Conservation (phyloP, 1,140 invertebrate genomes). For the Potamilus streckersoni region DNA sequence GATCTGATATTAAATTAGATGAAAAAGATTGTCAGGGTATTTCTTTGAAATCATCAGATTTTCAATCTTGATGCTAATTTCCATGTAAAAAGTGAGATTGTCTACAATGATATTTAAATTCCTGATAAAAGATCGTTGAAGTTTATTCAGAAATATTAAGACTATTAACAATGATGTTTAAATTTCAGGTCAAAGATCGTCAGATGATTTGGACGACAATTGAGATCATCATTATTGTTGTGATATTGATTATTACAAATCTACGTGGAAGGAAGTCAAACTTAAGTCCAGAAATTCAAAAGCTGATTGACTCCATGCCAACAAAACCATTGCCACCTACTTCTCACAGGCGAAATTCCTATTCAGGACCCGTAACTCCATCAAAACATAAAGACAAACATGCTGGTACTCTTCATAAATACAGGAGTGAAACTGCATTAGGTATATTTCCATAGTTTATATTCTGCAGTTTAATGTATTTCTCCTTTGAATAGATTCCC, state of each 20-base stretch:
- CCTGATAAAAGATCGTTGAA: too few relatives aligned
- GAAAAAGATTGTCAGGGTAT: too few relatives aligned
- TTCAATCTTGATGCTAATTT: too few relatives aligned
- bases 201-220: slow-evolving; percentile 71
- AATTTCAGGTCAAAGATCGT: slow-evolving; percentile 66
- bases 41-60: too few relatives aligned
- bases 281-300: slow-evolving; percentile 37
- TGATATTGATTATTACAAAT: slow-evolving; percentile 68
- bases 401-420: slow-evolving; percentile 20
- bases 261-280: slow-evolving; percentile 42
- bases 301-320: slow-evolving; percentile 48
- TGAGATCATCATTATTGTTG: slow-evolving; percentile 70
- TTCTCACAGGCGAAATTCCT: slow-evolving; percentile 36
- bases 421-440: slow-evolving; percentile 30
- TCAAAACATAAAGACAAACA: slow-evolving; percentile 13
- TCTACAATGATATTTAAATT: too few relatives aligned
- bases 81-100: too few relatives aligned
- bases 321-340: slow-evolving; percentile 14
- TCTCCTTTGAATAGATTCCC: too few relatives aligned
- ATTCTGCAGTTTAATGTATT: too few relatives aligned
- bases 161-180: too few relatives aligned
- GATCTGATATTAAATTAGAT: too few relatives aligned
- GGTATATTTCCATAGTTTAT: slow-evolving; percentile 6
- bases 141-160: too few relatives aligned
- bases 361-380: slow-evolving; percentile 23